Evolutionary conservation across 2,797 vertebrate species (phyloP), one percentile per base, ranked within the genome.

Genomic region (Allobates femoralis): DNA sequence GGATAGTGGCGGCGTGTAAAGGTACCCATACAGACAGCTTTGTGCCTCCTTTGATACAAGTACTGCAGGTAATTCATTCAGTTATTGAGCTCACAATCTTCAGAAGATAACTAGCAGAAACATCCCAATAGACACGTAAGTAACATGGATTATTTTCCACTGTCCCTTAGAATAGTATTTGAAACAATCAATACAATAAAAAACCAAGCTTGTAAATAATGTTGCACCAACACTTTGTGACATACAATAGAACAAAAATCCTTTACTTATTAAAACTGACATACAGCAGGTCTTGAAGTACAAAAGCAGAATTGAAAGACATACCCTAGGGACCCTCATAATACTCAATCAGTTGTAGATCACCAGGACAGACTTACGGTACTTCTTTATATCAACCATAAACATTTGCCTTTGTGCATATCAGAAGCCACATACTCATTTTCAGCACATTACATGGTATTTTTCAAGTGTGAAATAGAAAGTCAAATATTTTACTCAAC

Each of bases 171-270:
- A 58, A 77, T 32, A 51, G 46, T 78, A 85, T 88, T 88, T 83
- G 81, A 81, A 77, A 81, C 69, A 78, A 88, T 88, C 86, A 85
- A 88, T 88, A 85, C 76, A 85, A 85, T 88, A 81, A 85, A 87
- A 73, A 84, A 81, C 50, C 50, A 76, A 32, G 77, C 69, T 88
- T 76, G 83, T 85, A 88, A 88, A 88, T 88, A 88, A 88, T 23
- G 18, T 69, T 26, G 53, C 69, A 85, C 83, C 51, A 81, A 32
- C 30, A 60, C 28, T 84, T 81, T 87, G 67, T 87, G 46, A 75
- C 66, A 76, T 60, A 88, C 78, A 88, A 88, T 81, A 34, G 77
- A 76, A 71, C 69, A 41, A 60, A 81, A 88, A 85, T 88, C 78
- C 60, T 85, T 76, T 81, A 76, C 60, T 88, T 88, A 88, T 85